A percentile compares a stretch with the other conserved stretches of the same genome.
These are phyloP conservation scores for Hesperia comma DNA, from an alignment of 2,888 invertebrate genomes.

Conservation along the genomic window DNA sequence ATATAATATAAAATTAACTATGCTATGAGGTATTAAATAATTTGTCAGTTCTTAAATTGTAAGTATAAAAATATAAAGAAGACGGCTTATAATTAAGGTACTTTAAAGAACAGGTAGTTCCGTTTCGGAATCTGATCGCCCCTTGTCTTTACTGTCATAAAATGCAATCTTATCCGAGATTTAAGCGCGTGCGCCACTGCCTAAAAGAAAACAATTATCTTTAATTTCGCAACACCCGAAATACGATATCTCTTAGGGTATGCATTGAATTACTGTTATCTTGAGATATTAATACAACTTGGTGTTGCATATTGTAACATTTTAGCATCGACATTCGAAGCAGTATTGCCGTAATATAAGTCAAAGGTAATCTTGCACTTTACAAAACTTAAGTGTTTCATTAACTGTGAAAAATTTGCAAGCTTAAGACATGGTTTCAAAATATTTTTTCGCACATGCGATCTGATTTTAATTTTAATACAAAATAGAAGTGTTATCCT, in stretches of 20 bases:
- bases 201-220: constrained; percentile 62
- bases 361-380: constrained; percentile 21
- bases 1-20: too few species aligned
- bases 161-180: constrained; percentile 55
- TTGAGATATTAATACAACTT: constrained; percentile 54
- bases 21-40: neutral
- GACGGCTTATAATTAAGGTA: neutral
- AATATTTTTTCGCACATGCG: neutral
- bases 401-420: constrained; percentile 6
- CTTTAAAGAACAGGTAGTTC: constrained; percentile 41
- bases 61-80: neutral
- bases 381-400: constrained; percentile 12
- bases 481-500: too few species aligned
- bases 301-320: constrained; percentile 27
- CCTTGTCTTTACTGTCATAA: constrained; percentile 55
- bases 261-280: constrained; percentile 58
- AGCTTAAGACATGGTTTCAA: neutral
- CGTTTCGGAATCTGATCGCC: constrained; percentile 39
- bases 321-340: constrained; percentile 23
- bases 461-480: neutral
- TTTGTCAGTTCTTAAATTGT: neutral
- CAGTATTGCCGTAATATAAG: constrained; percentile 49
- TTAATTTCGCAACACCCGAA: constrained; percentile 66
- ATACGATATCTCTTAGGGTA: constrained; percentile 59
- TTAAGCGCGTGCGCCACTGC: constrained; percentile 53